phyloP scores from a whole-genome alignment of 2,113 vertebrate species.

The Peromyscus leucopus region DNA sequence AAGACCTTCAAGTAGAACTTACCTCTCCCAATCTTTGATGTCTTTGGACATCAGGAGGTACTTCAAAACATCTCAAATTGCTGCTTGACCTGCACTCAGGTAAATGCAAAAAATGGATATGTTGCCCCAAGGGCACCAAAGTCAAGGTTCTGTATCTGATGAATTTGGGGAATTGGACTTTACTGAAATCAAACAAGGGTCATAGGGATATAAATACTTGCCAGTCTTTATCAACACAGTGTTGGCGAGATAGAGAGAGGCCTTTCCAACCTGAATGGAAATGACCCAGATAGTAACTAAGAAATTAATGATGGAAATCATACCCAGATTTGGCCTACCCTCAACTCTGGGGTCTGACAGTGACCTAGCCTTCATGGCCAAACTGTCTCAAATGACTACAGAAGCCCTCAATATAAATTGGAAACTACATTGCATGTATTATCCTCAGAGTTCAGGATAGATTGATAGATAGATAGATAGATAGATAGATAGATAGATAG shows the following conservation, averaged over 20 bases:
- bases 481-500: no score
- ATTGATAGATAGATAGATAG: no score
- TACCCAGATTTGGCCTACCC: not conserved
- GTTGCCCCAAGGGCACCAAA: not conserved
- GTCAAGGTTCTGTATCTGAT: not conserved
- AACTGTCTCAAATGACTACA: not conserved
- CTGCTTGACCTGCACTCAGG: not conserved
- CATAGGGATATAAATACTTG: not conserved
- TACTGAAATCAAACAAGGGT: not conserved
- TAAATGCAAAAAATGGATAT: not conserved
- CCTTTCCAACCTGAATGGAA: not conserved
- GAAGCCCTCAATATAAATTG: not conserved
- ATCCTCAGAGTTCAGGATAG: not conserved
- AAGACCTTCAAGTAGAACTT: not conserved
- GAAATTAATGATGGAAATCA: not conserved
- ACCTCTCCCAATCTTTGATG: not conserved
- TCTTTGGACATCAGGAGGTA: not conserved
- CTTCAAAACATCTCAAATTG: not conserved
- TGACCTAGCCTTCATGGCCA: not conserved
- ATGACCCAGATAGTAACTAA: not conserved
- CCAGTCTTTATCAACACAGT: not conserved
- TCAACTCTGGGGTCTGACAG: not conserved
- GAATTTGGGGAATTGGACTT: not conserved
- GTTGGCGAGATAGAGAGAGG: not conserved
- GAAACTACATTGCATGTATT: not conserved